phyloP scores from a whole-genome alignment of 1,140 invertebrate species.

The Teleopsis dalmanni region DNA sequence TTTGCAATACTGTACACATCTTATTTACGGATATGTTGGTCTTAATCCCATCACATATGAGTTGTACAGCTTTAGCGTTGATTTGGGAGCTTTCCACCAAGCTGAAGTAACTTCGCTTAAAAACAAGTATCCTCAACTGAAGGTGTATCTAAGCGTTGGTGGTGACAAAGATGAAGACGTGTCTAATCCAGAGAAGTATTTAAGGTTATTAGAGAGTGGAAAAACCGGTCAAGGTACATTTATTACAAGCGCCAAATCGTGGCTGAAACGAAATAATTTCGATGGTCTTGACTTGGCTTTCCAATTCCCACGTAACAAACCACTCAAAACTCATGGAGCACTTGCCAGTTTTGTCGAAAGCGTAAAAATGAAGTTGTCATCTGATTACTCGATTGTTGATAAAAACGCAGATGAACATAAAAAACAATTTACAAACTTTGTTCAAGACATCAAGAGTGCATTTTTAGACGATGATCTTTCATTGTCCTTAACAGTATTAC shows the following conservation, averaged over 20 bases:
- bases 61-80: conserved; percentile 58
- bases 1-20: conserved; percentile 71
- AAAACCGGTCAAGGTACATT: conserved; percentile 61
- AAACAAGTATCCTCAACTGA: conserved; percentile 60
- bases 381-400: conserved; percentile 60
- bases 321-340: conserved; percentile 63
- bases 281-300: conserved; percentile 79
- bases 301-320: conserved; percentile 69
- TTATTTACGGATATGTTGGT: conserved; percentile 78
- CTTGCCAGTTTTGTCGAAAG: conserved; percentile 60
- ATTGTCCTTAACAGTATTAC: conserved; percentile 61
- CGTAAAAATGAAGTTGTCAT: conserved; percentile 66
- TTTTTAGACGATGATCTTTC: conserved; percentile 54
- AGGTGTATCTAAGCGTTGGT: conserved; percentile 70
- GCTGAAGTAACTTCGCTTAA: conserved; percentile 61
- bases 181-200: conserved; percentile 43
- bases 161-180: conserved; percentile 65
- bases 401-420: conserved; percentile 66
- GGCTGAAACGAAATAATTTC: conserved; percentile 65
- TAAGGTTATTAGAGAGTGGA: conserved; percentile 54
- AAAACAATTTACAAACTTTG: conserved; percentile 62
- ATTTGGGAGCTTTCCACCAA: conserved; percentile 62
- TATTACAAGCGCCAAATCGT: conserved; percentile 62
- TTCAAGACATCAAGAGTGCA: conserved; percentile 61
- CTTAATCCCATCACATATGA: conserved; percentile 64